These are phyloP conservation scores for Merodon equestris DNA, from an alignment of 2,888 invertebrate genomes.

Conservation along the genomic window DNA sequence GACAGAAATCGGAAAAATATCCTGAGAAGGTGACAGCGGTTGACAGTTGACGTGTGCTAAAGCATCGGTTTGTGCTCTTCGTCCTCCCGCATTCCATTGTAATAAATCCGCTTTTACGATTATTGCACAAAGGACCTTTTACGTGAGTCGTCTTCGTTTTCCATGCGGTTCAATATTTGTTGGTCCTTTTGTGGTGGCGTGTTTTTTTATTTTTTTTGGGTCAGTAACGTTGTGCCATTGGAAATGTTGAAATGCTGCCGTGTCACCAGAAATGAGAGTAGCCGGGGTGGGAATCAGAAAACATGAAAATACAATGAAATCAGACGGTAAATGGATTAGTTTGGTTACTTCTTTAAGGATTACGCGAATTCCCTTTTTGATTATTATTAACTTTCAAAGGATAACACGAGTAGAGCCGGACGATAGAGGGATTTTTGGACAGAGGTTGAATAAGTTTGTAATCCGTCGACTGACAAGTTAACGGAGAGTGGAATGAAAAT, in stretches of 20 bases:
- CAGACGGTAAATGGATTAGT: constrained; percentile 56
- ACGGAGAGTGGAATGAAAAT: too few species aligned
- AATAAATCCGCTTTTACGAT: constrained; percentile 61
- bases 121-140: constrained; percentile 46
- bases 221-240: constrained; percentile 13
- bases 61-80: constrained; percentile 5
- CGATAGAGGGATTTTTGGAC: too few species aligned
- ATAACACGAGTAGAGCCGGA: too few species aligned
- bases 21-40: constrained; percentile 29
- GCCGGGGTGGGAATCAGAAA: background rate
- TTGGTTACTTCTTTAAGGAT: constrained; percentile 62
- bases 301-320: constrained; percentile 13
- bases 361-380: constrained; percentile 42
- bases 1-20: constrained; percentile 9
- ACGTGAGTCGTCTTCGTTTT: too few species aligned
- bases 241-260: constrained; percentile 6
- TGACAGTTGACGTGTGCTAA: constrained; percentile 28
- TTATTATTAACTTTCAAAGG: constrained; percentile 45
- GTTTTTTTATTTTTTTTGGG: background rate
- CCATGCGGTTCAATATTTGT: too few species aligned
- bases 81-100: constrained; percentile 26
- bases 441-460: too few species aligned
- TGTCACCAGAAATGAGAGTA: constrained; percentile 9
- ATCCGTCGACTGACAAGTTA: too few species aligned
- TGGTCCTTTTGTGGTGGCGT: background rate